Base-by-base conservation (phyloP, 2,888 invertebrate species). In the Brenthis ino region DNA sequence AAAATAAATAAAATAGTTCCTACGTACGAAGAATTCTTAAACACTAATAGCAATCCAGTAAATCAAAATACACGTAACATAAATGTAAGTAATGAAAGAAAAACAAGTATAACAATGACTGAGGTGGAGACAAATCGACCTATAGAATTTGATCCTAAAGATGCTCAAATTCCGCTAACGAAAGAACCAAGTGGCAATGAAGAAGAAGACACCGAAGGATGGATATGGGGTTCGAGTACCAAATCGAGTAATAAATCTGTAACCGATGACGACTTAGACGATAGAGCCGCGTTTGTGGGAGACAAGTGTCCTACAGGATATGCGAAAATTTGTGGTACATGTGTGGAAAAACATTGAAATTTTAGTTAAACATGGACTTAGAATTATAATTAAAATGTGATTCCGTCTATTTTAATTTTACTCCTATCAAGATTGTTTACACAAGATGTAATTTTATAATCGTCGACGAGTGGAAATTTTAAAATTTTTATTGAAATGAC, bases 271-370 rank as follows among this genome's bases (percentile, higher is more conserved):
- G 73, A 69, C 8, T 57, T 74, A 20, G 72, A 67, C 47, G 69
- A 74, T 12, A 66, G 75, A 57, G 64, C 66, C 1, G 70, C 74
- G 11, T 69, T 75, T n/a, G 65, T 55, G 20, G 75, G 73, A 3
- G 67, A 69, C 3, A 20, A 16, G 3, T 75, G 75, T 60, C 65
- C 75, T 0, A 65, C 65, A 8, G 73, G 70, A 12, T 53, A 69
- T 24, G 72, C 67, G 2, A 75, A 71, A 64, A 64, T 75, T 8
- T 48, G 57, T 37, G 72, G 72, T 11, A 51, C 69, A 13, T 73
- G 74, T 56, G 66, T 69, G 2, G 60, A 70, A 5, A 68, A 64
- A 13, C 67, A 72, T 14, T 68, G 50, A 63, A 37, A 43, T 16
- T 24, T 57, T 50, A 28, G 53, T 43, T 8, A 43, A 43, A 43